Conservation (phyloP, 2,888 invertebrate species). For the Petrolisthes manimaculis region DNA sequence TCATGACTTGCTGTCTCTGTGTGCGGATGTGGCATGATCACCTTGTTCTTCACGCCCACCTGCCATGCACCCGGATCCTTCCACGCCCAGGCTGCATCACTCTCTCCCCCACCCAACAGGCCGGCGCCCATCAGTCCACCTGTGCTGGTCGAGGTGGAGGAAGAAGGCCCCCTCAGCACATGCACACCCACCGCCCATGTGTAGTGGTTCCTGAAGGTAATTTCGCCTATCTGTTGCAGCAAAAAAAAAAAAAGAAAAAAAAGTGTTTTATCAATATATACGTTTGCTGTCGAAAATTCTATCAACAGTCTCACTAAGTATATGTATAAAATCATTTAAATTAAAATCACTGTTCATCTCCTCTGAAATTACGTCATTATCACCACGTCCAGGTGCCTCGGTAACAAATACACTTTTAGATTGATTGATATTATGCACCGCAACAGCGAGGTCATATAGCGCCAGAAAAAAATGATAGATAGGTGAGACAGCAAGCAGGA, state of each 20-base stretch:
- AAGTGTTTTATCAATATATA: not conserved
- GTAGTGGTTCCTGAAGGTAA: constrained; percentile 65
- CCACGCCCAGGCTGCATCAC: constrained; percentile 55
- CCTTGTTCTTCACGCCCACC: constrained; percentile 63
- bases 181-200: constrained; percentile 65
- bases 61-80: constrained; percentile 63
- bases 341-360: too few species aligned
- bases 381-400: too few species aligned
- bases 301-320: not conserved
- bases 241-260: not conserved
- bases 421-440: too few species aligned
- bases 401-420: too few species aligned
- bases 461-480: too few species aligned
- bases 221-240: constrained; percentile 57
- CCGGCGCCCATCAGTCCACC: constrained; percentile 38
- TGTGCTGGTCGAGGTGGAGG: constrained; percentile 28
- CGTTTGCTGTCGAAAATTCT: not conserved
- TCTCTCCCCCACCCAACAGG: constrained; percentile 35
- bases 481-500: too few species aligned
- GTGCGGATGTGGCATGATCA: constrained; percentile 65
- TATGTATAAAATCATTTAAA: not conserved
- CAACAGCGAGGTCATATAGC: too few species aligned
- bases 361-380: too few species aligned
- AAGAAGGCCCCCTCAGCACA: constrained; percentile 49
- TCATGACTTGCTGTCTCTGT: constrained; percentile 64